phyloP scores from a whole-genome alignment of 2,888 invertebrate genomes.

The Leptinotarsa rubiginosa region DNA sequence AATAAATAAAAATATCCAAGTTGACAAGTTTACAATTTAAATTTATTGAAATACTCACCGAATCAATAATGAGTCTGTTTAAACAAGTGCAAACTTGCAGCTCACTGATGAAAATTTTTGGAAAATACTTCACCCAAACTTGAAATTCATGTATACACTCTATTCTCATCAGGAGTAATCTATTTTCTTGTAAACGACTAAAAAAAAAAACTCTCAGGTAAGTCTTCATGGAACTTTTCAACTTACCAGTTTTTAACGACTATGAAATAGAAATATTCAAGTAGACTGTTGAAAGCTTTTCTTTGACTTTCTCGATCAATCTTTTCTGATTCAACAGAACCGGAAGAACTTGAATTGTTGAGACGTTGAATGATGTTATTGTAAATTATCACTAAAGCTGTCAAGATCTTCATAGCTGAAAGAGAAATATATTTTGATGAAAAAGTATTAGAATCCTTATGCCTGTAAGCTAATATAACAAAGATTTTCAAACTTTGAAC shows the following conservation, averaged over 20 bases:
- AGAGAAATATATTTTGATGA: neutral
- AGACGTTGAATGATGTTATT: conserved; percentile 22
- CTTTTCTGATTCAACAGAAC: neutral
- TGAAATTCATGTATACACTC: conserved; percentile 35
- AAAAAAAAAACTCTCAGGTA: conserved; percentile 21
- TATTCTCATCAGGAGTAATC: conserved; percentile 30
- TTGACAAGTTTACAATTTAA: neutral
- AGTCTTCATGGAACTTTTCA: neutral
- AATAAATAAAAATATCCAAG: neutral
- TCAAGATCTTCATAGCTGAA: conserved; percentile 34
- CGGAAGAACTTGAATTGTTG: neutral
- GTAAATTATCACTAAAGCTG: conserved; percentile 30
- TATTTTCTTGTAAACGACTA: conserved; percentile 33
- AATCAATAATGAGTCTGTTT: conserved; percentile 31
- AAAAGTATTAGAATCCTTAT: no score
- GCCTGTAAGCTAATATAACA: no score
- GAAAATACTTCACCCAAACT: conserved; percentile 40
- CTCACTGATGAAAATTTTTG: conserved; percentile 34
- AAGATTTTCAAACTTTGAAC: neutral
- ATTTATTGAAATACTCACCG: conserved; percentile 27
- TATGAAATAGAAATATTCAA: conserved; percentile 35
- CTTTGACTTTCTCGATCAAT: conserved; percentile 13
- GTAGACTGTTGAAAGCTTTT: conserved; percentile 21
- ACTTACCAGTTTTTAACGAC: conserved; percentile 38
- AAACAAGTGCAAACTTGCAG: conserved; percentile 30